Evolutionary conservation across 2,888 invertebrate genomes (phyloP).

Genomic region (Lasioglossum calceatum): DNA sequence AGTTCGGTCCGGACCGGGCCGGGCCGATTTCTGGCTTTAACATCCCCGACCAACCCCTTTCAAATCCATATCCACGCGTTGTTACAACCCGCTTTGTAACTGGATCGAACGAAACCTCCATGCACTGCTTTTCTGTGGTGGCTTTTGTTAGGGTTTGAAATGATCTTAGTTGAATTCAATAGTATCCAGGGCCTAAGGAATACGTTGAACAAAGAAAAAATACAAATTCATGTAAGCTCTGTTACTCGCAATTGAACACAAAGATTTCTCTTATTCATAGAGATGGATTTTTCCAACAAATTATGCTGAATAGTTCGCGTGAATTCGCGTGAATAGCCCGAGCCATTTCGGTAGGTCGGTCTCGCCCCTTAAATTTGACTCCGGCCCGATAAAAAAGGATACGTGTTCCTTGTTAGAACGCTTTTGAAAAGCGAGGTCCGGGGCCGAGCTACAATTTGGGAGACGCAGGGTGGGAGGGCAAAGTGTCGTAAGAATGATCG

Average conservation of each 20-base stretch:
- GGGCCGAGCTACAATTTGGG: not conserved
- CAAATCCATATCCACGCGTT: not conserved
- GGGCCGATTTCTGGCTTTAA: not conserved
- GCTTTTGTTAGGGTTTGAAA: not conserved
- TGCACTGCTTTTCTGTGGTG: not conserved
- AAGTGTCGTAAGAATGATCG: slow-evolving; percentile 3
- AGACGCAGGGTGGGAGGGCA: not conserved
- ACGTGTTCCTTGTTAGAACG: slow-evolving; percentile 1
- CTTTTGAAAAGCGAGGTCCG: not conserved
- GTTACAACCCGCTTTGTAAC: not conserved
- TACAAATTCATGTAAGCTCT: too few relatives aligned
- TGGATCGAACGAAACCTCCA: not conserved
- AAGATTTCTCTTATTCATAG: too few relatives aligned
- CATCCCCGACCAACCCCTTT: not conserved
- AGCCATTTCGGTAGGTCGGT: not conserved
- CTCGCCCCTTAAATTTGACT: not conserved
- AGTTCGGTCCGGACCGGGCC: slow-evolving; percentile 25
- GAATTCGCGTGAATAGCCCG: too few relatives aligned
- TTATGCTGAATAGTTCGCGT: not conserved
- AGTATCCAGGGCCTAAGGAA: not conserved
- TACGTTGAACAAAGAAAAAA: too few relatives aligned
- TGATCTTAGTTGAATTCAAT: not conserved
- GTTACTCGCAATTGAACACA: too few relatives aligned
- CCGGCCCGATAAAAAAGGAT: not conserved
- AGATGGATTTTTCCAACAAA: not conserved